A percentile compares a stretch with the other conserved stretches of the same genome.
Evolutionary conservation across 2,888 invertebrate species (phyloP).

Genomic region (Calameuta idolon): DNA sequence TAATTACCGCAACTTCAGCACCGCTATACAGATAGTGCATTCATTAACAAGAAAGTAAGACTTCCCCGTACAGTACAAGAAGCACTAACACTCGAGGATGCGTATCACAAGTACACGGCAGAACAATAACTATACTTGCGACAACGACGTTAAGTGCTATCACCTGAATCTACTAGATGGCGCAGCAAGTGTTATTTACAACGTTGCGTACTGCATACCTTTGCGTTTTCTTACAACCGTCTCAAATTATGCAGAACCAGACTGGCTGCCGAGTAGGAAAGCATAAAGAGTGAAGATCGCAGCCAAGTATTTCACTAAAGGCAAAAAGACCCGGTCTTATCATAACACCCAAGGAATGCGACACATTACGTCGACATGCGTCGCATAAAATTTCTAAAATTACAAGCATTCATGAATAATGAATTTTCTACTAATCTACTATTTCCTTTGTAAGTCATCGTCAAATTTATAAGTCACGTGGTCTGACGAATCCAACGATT

Average conservation of each 20-base stretch:
- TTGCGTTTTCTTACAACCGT: constrained; percentile 7
- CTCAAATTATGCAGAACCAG: constrained; percentile 5
- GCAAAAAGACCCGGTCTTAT: not conserved
- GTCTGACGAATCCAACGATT: not conserved
- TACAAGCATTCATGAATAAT: not conserved
- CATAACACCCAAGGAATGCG: not conserved
- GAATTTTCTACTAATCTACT: not conserved
- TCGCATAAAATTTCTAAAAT: not conserved
- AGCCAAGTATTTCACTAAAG: not conserved
- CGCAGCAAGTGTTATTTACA: constrained; percentile 3
- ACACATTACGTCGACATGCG: not conserved
- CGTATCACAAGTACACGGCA: not conserved
- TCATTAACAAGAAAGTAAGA: not conserved
- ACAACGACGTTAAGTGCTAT: constrained; percentile 1
- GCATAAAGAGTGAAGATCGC: not conserved
- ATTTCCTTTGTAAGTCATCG: not conserved
- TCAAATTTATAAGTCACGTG: not conserved
- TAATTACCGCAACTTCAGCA: not conserved
- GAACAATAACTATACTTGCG: not conserved
- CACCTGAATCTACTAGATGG: not conserved
- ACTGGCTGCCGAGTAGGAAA: not conserved
- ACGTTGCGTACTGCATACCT: not conserved
- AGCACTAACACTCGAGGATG: not conserved
- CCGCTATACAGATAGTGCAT: not conserved
- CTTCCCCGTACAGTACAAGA: not conserved